Base-by-base conservation (phyloP, 1,140 invertebrate species). In the Planococcus citri region DNA sequence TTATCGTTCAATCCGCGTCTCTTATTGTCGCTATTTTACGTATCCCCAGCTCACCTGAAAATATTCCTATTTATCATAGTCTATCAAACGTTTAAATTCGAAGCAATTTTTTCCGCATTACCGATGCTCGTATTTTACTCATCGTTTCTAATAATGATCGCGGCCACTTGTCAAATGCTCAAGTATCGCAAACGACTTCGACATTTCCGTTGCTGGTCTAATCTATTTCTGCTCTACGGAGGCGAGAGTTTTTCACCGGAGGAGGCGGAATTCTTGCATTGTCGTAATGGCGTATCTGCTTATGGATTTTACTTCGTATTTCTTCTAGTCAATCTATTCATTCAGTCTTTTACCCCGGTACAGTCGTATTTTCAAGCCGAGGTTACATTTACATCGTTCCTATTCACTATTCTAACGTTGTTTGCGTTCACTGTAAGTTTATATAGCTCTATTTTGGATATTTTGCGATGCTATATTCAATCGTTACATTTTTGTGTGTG, bases 321-420 rank as follows among this genome's bases (percentile, higher is more conserved):
- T 0, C 77, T 93, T 9, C 80, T 91, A 1, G 74, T 87, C 0
- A 89, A 91, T 79, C 79, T 92, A 17, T 82, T 89, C 29, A 80
- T 89, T 0, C 91, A 90, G 76, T 89, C 90, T 0, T 77, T 91
- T 20, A 86, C 91, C 61, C 83, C 88, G 4, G 84, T 87, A 21
- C 83, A 86, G 60, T 90, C 88, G 83, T 85, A 90, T 2, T 88
- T 88, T 0, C 88, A 91, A 75, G 91, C 90, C 0, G 91, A 93
- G 77, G 83, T 94, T 20, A 88, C 88, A 10, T 83, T 92, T 1
- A 75, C 92, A 1, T 85, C 89, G 0, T 84, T 87, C 20, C 81
- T 83, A 22, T 78, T 90, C 9, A 90, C 89, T 58, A 85, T 90
- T 27, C 76, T 90, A 21, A 90, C 89, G 0, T 78, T 94, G 21